Evolutionary conservation across 2,797 vertebrate genomes (phyloP).

Genomic region (Acanthis flammea): DNA sequence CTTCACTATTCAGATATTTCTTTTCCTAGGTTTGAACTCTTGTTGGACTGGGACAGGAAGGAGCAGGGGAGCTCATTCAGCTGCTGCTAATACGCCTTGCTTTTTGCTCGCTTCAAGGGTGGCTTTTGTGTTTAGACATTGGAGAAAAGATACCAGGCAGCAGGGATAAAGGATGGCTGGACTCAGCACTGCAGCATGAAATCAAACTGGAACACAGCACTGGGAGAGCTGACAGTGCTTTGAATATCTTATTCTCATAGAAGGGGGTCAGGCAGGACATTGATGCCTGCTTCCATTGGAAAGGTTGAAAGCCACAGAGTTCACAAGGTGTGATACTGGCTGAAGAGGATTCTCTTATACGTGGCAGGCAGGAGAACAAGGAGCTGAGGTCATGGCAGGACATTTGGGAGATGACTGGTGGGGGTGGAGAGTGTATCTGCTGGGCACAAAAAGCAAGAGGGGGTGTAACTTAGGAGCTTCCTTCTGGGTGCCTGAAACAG

Average conservation of each 20-base stretch:
- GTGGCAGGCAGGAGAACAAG: not conserved
- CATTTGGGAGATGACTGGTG: not conserved
- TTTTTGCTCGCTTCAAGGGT: conserved; percentile 8
- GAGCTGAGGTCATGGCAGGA: not conserved
- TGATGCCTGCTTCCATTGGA: not conserved
- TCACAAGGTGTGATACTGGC: not conserved
- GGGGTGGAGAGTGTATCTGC: not conserved
- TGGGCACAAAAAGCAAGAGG: not conserved
- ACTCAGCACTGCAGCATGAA: conserved; percentile 37
- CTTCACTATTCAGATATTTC: not conserved
- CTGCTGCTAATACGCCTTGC: not conserved
- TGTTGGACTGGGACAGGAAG: not conserved
- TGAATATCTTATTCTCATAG: conserved; percentile 24
- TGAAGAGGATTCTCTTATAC: not conserved
- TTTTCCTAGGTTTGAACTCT: not conserved
- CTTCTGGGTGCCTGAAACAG: not conserved
- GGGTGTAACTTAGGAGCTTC: not conserved
- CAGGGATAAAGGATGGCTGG: not conserved
- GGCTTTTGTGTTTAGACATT: conserved; percentile 41
- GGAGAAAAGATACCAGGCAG: conserved; percentile 43
- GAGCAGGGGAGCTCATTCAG: not conserved
- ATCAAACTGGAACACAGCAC: not conserved
- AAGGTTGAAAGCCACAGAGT: not conserved
- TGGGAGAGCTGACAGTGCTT: conserved; percentile 29
- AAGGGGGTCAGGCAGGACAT: not conserved